Conservation (phyloP, 1,140 invertebrate genomes). For the Ganaspis sp. region DNA sequence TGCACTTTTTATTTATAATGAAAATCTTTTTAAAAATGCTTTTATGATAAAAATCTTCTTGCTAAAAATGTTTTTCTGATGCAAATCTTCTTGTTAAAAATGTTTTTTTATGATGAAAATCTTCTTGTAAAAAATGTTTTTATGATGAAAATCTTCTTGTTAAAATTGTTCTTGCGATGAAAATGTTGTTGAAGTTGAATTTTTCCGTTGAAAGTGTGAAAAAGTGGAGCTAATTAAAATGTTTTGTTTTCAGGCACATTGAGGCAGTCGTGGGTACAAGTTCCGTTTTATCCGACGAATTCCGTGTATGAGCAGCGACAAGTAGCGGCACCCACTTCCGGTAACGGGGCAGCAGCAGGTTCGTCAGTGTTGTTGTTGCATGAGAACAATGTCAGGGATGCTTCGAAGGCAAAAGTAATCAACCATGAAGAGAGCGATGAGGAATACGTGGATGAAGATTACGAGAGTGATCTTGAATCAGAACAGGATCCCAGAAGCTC, state of each 20-base stretch:
- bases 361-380: constrained; percentile 40
- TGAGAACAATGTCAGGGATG: constrained; percentile 50
- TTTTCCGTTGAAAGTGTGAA: background rate
- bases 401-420: constrained; percentile 36
- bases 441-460: constrained; percentile 53
- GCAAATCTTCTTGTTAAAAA: too few species aligned
- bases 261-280: constrained; percentile 58
- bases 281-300: constrained; percentile 63
- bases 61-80: too few species aligned
- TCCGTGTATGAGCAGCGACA: constrained; percentile 62
- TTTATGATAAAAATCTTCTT: too few species aligned
- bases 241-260: constrained; percentile 53
- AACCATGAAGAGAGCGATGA: constrained; percentile 39
- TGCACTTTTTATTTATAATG: too few species aligned
- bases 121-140: too few species aligned
- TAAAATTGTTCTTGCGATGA: too few species aligned
- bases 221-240: background rate
- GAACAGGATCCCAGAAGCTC: constrained; percentile 45
- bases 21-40: too few species aligned
- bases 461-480: constrained; percentile 47
- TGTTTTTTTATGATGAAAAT: too few species aligned
- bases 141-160: too few species aligned
- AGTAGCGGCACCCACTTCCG: constrained; percentile 37
- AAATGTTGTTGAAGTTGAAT: background rate
- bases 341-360: constrained; percentile 40